These are phyloP conservation scores for Apodemus speciosus DNA, from an alignment of 2,113 vertebrate genomes.

Conservation along the genomic window DNA sequence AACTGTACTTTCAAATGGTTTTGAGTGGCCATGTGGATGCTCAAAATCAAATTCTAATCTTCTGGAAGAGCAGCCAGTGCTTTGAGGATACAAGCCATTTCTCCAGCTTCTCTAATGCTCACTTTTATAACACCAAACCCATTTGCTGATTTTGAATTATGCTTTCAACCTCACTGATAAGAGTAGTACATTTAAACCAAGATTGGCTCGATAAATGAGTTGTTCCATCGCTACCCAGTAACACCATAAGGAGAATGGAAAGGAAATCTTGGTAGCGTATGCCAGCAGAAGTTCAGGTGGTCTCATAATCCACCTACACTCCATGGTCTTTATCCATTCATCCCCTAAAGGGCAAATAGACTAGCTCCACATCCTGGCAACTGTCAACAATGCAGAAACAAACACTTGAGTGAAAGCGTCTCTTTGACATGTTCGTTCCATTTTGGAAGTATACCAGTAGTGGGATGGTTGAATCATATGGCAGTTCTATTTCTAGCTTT, in stretches of 20 bases:
- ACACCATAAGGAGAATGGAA: neutral
- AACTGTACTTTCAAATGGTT: neutral
- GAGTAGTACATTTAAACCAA: neutral
- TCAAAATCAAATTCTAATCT: neutral
- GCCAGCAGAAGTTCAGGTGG: neutral
- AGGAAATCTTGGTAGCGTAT: neutral
- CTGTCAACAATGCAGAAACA: neutral
- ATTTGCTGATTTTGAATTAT: neutral
- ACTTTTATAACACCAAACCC: neutral
- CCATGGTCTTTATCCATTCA: neutral
- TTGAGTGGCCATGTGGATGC: too few relatives aligned
- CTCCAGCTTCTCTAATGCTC: neutral
- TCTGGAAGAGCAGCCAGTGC: neutral
- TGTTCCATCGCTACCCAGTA: neutral
- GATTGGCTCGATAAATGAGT: neutral
- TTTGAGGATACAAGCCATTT: neutral
- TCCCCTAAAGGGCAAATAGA: neutral
- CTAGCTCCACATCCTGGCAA: neutral
- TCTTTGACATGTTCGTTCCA: neutral
- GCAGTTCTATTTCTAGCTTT: conserved; percentile 26
- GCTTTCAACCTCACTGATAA: neutral
- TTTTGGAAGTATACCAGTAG: neutral
- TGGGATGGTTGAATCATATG: conserved; percentile 18
- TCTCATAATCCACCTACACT: neutral
- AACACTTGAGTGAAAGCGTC: neutral